Conservation (phyloP, 2,797 vertebrate species). For the Neosalanx taihuensis region DNA sequence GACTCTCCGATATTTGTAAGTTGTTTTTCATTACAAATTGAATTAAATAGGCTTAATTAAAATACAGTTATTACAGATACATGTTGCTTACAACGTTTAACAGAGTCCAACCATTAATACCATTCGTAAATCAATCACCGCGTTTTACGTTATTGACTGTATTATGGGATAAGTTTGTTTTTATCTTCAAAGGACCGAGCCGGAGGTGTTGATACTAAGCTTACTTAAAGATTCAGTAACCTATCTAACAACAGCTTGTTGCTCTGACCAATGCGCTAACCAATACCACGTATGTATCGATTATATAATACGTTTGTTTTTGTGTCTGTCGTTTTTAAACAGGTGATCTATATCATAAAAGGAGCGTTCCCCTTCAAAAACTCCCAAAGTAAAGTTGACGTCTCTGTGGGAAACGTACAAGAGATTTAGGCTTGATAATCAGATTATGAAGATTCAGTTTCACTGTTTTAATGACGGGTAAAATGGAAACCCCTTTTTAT, state of each 20-base stretch:
- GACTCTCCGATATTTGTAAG: neutral
- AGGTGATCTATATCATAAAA: slow-evolving; percentile 24
- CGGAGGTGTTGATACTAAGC: too few species aligned
- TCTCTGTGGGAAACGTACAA: slow-evolving; percentile 25
- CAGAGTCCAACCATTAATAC: too few species aligned
- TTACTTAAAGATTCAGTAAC: too few species aligned
- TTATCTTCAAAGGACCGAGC: too few species aligned
- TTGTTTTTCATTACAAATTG: neutral
- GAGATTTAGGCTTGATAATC: slow-evolving; percentile 50
- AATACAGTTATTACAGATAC: neutral
- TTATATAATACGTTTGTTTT: neutral
- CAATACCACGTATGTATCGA: neutral
- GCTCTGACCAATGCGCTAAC: slow-evolving; percentile 1
- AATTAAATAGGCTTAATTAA: neutral
- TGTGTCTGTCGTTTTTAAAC: slow-evolving; percentile 8
- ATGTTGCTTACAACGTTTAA: too few species aligned
- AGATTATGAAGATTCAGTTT: slow-evolving; percentile 67
- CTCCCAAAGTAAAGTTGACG: slow-evolving; percentile 47
- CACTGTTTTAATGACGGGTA: slow-evolving; percentile 52
- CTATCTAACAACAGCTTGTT: neutral
- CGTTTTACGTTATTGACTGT: too few species aligned
- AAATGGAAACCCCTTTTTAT: slow-evolving; percentile 79
- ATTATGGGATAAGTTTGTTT: too few species aligned
- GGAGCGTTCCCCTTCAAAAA: slow-evolving; percentile 54
- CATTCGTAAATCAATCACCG: too few species aligned